Conservation (phyloP, 2,113 vertebrate genomes). For the Albula glossodonta region DNA sequence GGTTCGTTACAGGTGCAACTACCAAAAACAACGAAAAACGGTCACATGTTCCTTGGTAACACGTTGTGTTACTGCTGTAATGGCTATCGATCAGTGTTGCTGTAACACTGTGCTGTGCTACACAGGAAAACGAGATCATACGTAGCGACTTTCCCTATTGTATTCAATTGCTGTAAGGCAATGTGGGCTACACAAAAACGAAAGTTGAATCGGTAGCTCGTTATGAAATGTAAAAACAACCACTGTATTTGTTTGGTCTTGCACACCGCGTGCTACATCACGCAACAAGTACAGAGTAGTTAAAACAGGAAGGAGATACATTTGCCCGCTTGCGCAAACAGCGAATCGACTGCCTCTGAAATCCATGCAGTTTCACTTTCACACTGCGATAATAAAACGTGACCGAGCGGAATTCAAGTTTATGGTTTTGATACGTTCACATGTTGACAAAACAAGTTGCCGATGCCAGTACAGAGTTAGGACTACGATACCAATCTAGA, state of each 20-base stretch:
- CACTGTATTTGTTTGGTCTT: background rate
- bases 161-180: background rate
- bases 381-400: background rate
- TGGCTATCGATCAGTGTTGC: background rate
- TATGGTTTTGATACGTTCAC: background rate
- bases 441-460: no score
- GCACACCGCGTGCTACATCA: background rate
- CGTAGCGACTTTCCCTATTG: background rate
- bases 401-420: background rate
- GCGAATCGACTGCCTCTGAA: background rate
- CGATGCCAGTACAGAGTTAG: no score
- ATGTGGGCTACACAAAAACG: background rate
- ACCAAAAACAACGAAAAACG: background rate
- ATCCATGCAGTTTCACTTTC: background rate
- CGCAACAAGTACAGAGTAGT: background rate
- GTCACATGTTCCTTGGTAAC: background rate
- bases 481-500: no score
- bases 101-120: background rate
- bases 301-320: background rate
- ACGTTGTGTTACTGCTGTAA: background rate
- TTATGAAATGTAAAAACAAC: background rate
- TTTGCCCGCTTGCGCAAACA: background rate
- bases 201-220: background rate
- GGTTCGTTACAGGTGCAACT: background rate
- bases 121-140: background rate